Evolutionary conservation across 2,797 vertebrate genomes (phyloP), one percentile per base, ranked within the genome.

Genomic region (Diceros bicornis): DNA sequence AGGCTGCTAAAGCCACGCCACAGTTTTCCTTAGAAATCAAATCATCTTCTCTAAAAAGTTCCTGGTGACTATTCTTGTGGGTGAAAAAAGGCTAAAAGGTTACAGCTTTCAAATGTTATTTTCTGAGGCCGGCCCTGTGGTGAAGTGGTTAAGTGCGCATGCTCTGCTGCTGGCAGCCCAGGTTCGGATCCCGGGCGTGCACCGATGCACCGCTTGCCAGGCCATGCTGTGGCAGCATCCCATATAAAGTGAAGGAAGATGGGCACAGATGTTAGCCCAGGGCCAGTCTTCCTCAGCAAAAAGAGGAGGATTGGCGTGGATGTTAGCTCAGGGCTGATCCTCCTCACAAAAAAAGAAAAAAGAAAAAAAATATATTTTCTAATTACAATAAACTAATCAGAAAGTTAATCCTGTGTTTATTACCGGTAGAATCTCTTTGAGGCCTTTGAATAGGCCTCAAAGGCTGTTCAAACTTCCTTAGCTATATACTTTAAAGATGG

Each of bases 21-120:
- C 9, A 29, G 4, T 77, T 97, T 96, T 93, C 55, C 29, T 85
- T 27, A 96, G 77, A 97, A 93, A 50, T 94, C 52, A 94, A 34
- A 47, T 71, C 9, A 55, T 81, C 62, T 68, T 89, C 59, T 96
- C 37, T 79, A 14, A 61, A 97, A 94, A 29, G 2, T 20, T 96
- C 34, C 29, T 84, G 21, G 11, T 87, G 16, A 52, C 68, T 85
- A 7, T 77, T 92, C 29, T 94, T 74, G 6, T 69, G 55, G 62
- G 7, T 61, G 23, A 18, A 68, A 64, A 89, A 91, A 81, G 21
- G 2, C 25, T 75, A 59, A 97, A 77, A 72, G 18, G 8, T 92
- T 62, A 50, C 44, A 95, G 27, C 32, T 95, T 97, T 92, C 79
- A 55, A 57, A 64, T 57, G 10, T 85, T 83, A 41, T 44, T 88